Evolutionary conservation across 2,888 invertebrate species (phyloP).

Genomic region (Hirtodrosophila alboralis): DNA sequence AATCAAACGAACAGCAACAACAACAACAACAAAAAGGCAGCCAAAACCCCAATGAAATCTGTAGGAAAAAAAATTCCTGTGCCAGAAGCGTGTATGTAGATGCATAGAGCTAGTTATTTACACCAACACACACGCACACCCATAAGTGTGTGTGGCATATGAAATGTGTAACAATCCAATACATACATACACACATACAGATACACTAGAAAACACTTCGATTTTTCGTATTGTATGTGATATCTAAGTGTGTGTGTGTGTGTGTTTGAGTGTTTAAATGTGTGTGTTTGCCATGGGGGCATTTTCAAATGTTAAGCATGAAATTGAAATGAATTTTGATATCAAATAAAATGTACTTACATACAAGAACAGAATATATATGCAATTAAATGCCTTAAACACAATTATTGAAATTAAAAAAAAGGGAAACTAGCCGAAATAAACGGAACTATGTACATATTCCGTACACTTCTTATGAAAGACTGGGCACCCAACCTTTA

Average conservation of each 20-base stretch:
- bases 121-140: slow-evolving; percentile 25
- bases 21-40: slow-evolving; percentile 41
- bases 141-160: slow-evolving; percentile 53
- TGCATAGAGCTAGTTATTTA: slow-evolving; percentile 37
- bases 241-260: slow-evolving; percentile 7
- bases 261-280: slow-evolving; percentile 11
- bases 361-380: too few species aligned
- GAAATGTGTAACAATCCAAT: slow-evolving; percentile 69
- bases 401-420: slow-evolving; percentile 39
- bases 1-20: slow-evolving; percentile 61
- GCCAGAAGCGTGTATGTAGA: slow-evolving; percentile 36
- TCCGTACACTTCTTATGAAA: slow-evolving; percentile 30
- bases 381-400: slow-evolving; percentile 46
- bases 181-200: slow-evolving; percentile 48
- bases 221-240: slow-evolving; percentile 46
- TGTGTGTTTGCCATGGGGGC: slow-evolving; percentile 55
- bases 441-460: slow-evolving; percentile 38
- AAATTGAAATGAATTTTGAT: slow-evolving; percentile 71
- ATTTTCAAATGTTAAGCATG: slow-evolving; percentile 60
- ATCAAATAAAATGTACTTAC: slow-evolving; percentile 59
- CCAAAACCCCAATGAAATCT: slow-evolving; percentile 55
- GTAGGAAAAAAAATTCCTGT: slow-evolving; percentile 58
- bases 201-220: slow-evolving; percentile 49
- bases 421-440: too few species aligned
- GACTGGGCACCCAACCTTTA: slow-evolving; percentile 53